Evolutionary conservation across 2,113 vertebrate genomes (phyloP), one percentile per base, ranked within the genome.

Genomic region (Ardeotis arabs): DNA sequence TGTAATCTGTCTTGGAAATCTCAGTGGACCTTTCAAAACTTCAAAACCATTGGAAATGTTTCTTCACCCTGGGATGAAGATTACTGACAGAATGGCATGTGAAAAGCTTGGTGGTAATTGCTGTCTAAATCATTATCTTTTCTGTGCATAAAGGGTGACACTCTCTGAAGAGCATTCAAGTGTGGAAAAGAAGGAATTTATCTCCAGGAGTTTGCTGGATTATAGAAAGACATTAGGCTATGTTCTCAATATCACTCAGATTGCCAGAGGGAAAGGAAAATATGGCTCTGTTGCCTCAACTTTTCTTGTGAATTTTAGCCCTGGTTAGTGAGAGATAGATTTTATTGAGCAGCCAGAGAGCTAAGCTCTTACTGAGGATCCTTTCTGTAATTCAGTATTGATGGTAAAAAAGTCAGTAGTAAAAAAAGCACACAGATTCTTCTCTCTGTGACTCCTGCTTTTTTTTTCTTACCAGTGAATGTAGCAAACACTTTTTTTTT

Each of bases 61-160:
- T 94, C 50, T 81, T 78, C 58, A 76, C 50, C 10, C 37, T 47
- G 49, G 63, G 33, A 56, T 70, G 50, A 85, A 83, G 76, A 35
- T 67, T 88, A 19, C 31, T 55, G 45, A 74, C 55, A 67, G 70
- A 86, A 72, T 16, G 31, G 9, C 49, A 64, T 63, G 10, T 70
- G 41, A n/a, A 66, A 86, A 86, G 9, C 50, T 95, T 94, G 33
- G n/a, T 96, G 50, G 59, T 86, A 88, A 76, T 68, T 77, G 24
- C 39, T 70, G n/a, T 73, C 80, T 89, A 75, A 89, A 58, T 86
- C 28, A 66, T 60, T 81, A 82, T 24, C n/a, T 90, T 85, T 86
- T 83, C 78, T 85, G 25, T 83, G 47, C 72, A 77, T 53, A 84
- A 84, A 39, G 12, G 86, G 18, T 58, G 64, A 69, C 9, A 24